Percentiles rank a stretch among this genome's conserved stretches.
Conservation (phyloP, 2,888 invertebrate species). For the Drosophila anceps region DNA sequence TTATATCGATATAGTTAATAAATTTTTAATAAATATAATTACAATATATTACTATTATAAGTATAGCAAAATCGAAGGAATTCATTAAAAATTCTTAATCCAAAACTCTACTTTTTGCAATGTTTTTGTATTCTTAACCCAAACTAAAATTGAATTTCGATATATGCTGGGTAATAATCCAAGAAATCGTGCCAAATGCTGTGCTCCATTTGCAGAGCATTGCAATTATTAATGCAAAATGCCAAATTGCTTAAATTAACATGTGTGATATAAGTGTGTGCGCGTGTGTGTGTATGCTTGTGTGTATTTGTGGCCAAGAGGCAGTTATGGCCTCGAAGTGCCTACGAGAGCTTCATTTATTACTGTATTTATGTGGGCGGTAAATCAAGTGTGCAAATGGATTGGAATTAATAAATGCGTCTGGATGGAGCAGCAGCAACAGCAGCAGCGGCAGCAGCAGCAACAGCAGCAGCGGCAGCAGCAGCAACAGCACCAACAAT, state of each 20-base stretch:
- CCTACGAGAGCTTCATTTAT: constrained; percentile 74
- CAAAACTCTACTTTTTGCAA: background rate
- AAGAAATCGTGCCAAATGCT: constrained; percentile 45
- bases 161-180: constrained; percentile 3
- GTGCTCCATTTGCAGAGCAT: constrained; percentile 37
- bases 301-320: constrained; percentile 37
- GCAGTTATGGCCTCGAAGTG: constrained; percentile 49
- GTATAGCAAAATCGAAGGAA: background rate
- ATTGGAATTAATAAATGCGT: constrained; percentile 83
- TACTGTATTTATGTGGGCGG: constrained; percentile 74
- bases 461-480: background rate
- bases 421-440: constrained; percentile 29
- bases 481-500: background rate
- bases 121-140: background rate
- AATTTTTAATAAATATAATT: too few species aligned
- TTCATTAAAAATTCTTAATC: background rate
- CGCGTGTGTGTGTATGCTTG: constrained; percentile 8
- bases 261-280: constrained; percentile 5
- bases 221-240: constrained; percentile 71
- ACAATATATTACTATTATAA: background rate
- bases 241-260: constrained; percentile 58
- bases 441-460: background rate
- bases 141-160: constrained; percentile 26
- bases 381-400: constrained; percentile 83
- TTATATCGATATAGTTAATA: too few species aligned